Conservation (phyloP, 2,888 invertebrate genomes). For the Microctonus brassicae region DNA sequence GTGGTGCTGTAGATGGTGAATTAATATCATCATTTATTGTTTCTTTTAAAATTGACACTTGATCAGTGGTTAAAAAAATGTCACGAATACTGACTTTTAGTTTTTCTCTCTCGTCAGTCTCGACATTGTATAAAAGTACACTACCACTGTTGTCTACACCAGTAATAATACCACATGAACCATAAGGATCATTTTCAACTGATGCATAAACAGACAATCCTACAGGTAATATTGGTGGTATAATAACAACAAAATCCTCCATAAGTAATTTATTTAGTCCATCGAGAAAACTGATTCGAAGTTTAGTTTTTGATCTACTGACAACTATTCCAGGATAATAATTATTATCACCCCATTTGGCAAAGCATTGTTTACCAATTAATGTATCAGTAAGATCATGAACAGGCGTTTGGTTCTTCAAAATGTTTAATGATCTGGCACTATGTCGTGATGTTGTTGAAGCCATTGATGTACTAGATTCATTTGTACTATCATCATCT, state of each 20-base stretch:
- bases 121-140: conserved; percentile 54
- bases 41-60: conserved; percentile 60
- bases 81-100: conserved; percentile 55
- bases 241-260: conserved; percentile 74
- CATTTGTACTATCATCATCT: conserved; percentile 29
- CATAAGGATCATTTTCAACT: conserved; percentile 52
- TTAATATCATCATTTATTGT: conserved; percentile 43
- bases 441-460: conserved; percentile 37
- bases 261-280: conserved; percentile 74
- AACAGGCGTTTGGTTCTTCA: conserved; percentile 33
- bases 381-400: conserved; percentile 49
- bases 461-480: conserved; percentile 30
- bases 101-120: conserved; percentile 55
- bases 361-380: conserved; percentile 71
- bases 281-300: conserved; percentile 76
- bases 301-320: conserved; percentile 74
- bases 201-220: conserved; percentile 61
- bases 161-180: conserved; percentile 58
- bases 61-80: conserved; percentile 60
- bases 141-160: conserved; percentile 45
- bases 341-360: conserved; percentile 79
- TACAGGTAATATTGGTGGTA: conserved; percentile 50
- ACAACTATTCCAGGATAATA: conserved; percentile 77
- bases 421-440: conserved; percentile 13
- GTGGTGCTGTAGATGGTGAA: conserved; percentile 55